Conservation (phyloP, 2,888 invertebrate species). For the Petrolisthes manimaculis region DNA sequence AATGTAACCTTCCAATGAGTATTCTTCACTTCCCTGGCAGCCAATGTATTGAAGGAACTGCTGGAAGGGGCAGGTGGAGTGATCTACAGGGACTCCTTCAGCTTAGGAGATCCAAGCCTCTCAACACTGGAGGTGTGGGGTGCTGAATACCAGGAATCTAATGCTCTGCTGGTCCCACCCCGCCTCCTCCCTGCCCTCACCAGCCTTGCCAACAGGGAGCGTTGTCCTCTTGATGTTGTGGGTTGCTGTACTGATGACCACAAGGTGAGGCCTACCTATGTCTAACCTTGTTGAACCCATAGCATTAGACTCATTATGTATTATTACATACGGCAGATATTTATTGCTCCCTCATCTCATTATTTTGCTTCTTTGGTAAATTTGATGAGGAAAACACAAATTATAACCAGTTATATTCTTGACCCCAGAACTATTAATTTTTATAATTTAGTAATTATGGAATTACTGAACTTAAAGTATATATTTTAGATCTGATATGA, state of each 20-base stretch:
- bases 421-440: too few relatives aligned
- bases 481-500: not conserved
- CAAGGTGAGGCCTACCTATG: slow-evolving; percentile 71
- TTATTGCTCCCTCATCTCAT: too few relatives aligned
- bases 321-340: too few relatives aligned
- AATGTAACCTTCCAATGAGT: not conserved
- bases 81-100: slow-evolving; percentile 87
- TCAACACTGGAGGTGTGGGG: slow-evolving; percentile 96
- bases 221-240: slow-evolving; percentile 92
- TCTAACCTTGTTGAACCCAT: too few relatives aligned
- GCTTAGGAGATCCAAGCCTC: slow-evolving; percentile 94
- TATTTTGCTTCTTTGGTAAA: too few relatives aligned
- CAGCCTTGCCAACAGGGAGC: slow-evolving; percentile 85
- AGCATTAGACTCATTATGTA: too few relatives aligned
- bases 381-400: too few relatives aligned
- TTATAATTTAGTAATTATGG: too few relatives aligned
- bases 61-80: slow-evolving; percentile 95
- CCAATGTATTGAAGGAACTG: slow-evolving; percentile 96
- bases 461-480: too few relatives aligned
- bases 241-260: slow-evolving; percentile 92
- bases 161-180: slow-evolving; percentile 85
- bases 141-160: slow-evolving; percentile 77
- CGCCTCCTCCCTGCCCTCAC: slow-evolving; percentile 77
- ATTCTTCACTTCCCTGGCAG: slow-evolving; percentile 69
- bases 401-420: too few relatives aligned